phyloP scores from a whole-genome alignment of 2,113 vertebrate genomes.

The Oncorhynchus keta region DNA sequence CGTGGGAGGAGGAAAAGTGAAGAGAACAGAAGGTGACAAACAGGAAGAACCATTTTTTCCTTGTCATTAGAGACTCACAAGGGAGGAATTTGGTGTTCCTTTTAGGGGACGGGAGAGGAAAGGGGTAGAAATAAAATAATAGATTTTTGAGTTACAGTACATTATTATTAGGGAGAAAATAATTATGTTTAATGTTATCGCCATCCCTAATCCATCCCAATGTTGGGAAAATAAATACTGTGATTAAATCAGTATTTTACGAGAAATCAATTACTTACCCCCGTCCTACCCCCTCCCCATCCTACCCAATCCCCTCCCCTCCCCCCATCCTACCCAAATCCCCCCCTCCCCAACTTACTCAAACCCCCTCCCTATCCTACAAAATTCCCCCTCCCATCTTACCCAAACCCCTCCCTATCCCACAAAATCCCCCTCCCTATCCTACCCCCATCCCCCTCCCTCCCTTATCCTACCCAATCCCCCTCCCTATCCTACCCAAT shows the following conservation, averaged over 20 bases:
- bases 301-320: conserved; percentile 19
- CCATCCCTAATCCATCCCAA: conserved; percentile 25
- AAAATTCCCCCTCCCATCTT: too few species aligned
- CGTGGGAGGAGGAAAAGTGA: background rate
- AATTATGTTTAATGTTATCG: background rate
- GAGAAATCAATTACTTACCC: conserved; percentile 68
- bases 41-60: too few species aligned
- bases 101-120: too few species aligned
- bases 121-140: too few species aligned
- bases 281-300: too few species aligned
- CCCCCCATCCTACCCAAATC: too few species aligned
- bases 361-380: conserved; percentile 35
- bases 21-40: conserved; percentile 7
- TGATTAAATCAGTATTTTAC: conserved; percentile 51
- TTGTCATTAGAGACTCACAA: too few species aligned
- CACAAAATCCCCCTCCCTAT: background rate
- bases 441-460: background rate
- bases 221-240: conserved; percentile 56
- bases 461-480: too few species aligned
- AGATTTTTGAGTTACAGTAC: too few species aligned
- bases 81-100: too few species aligned
- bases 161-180: too few species aligned
- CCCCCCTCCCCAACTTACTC: conserved; percentile 58
- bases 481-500: conserved; percentile 55
- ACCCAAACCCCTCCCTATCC: background rate